phyloP scores from a whole-genome alignment of 2,113 vertebrate species.

The Chitala chitala region DNA sequence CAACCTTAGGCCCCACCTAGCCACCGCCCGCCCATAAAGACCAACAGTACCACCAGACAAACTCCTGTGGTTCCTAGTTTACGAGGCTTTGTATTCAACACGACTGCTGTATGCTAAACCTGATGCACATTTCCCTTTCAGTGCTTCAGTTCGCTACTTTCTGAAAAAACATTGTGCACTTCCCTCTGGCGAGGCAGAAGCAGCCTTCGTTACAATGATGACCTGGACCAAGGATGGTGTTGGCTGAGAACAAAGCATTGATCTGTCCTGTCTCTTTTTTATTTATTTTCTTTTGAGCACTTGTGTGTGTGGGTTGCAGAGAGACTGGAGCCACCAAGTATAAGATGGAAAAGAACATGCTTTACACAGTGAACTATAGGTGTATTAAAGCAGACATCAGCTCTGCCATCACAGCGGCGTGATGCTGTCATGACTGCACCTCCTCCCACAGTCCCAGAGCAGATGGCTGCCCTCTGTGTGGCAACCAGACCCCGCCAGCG shows the following conservation, averaged over 20 bases:
- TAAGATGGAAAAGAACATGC: neutral
- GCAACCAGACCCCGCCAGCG: neutral
- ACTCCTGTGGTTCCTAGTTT: neutral
- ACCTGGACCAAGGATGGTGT: neutral
- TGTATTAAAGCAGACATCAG: neutral
- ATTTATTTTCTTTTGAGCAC: neutral
- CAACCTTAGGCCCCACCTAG: neutral
- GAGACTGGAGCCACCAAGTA: neutral
- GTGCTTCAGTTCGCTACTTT: too few species aligned
- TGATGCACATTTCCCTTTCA: too few species aligned
- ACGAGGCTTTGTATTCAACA: neutral
- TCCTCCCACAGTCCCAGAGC: neutral
- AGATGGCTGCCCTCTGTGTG: constrained; percentile 8
- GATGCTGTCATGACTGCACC: neutral
- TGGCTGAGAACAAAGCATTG: neutral
- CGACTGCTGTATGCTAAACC: neutral
- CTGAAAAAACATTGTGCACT: too few species aligned
- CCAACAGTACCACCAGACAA: neutral
- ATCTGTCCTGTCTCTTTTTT: neutral
- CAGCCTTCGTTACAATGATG: neutral
- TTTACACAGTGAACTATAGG: neutral
- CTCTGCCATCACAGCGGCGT: neutral
- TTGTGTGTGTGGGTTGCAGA: neutral
- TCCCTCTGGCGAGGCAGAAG: neutral
- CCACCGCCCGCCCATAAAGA: neutral